Evolutionary conservation across 2,113 vertebrate genomes (phyloP).

Genomic region (Desmodus rotundus): DNA sequence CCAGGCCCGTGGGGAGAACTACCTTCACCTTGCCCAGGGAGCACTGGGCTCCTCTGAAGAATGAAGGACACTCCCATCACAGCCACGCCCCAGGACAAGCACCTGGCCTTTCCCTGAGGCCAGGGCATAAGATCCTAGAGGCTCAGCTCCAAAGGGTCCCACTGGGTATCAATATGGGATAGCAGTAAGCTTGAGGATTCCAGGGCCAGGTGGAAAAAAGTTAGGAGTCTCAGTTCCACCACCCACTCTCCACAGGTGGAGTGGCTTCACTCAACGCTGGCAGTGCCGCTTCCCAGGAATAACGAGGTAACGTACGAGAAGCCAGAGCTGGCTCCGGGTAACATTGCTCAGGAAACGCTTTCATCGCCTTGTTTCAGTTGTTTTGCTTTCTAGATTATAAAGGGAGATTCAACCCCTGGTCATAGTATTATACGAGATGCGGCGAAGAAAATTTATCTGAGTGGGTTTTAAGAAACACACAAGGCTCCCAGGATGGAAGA

Average conservation of each 20-base stretch:
- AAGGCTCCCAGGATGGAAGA: background rate
- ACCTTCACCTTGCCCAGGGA: no score
- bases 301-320: background rate
- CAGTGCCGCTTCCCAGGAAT: background rate
- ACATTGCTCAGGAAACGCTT: background rate
- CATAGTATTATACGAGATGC: background rate
- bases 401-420: background rate
- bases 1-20: background rate
- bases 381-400: background rate
- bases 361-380: background rate
- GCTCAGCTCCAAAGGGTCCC: background rate
- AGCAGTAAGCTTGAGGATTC: background rate
- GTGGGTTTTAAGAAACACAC: background rate
- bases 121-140: accelerated
- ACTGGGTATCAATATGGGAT: background rate
- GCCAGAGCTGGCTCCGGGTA: background rate
- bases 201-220: background rate
- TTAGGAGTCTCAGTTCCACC: background rate
- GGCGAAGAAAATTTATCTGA: background rate
- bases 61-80: background rate
- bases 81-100: background rate
- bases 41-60: background rate
- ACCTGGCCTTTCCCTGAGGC: background rate
- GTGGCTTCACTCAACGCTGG: background rate
- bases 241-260: background rate